phyloP scores from a whole-genome alignment of 2,113 vertebrate genomes.

The Heteronetta atricapilla region DNA sequence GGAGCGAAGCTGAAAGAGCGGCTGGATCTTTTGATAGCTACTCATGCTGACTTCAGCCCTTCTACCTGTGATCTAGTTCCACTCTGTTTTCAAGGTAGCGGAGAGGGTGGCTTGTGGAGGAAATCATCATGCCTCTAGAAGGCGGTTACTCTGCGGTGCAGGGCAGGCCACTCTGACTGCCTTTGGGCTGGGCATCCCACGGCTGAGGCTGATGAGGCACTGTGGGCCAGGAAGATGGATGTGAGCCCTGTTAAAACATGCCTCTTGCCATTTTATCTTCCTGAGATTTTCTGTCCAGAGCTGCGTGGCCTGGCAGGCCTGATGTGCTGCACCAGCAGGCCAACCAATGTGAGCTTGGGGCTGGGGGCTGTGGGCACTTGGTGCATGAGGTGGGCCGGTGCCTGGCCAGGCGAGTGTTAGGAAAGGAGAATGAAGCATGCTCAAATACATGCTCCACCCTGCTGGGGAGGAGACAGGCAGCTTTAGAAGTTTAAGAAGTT shows the following conservation, averaged over 20 bases:
- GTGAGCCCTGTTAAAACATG: not conserved
- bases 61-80: not conserved
- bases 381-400: not conserved
- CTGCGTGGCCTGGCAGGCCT: not conserved
- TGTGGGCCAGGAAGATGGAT: not conserved
- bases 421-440: not conserved
- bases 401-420: not conserved
- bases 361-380: not conserved
- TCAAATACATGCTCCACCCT: not conserved
- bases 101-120: not conserved
- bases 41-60: not conserved
- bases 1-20: not conserved
- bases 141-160: not conserved
- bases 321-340: accelerated
- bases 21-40: not conserved
- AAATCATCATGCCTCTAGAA: not conserved
- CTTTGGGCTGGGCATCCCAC: accelerated
- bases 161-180: not conserved
- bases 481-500: not conserved
- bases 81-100: not conserved
- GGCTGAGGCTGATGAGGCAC: not conserved
- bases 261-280: not conserved
- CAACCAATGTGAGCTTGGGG: not conserved
- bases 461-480: not conserved
- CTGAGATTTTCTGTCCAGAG: not conserved